Base-by-base conservation (phyloP, 2,113 vertebrate genomes). In the Crocuta crocuta region DNA sequence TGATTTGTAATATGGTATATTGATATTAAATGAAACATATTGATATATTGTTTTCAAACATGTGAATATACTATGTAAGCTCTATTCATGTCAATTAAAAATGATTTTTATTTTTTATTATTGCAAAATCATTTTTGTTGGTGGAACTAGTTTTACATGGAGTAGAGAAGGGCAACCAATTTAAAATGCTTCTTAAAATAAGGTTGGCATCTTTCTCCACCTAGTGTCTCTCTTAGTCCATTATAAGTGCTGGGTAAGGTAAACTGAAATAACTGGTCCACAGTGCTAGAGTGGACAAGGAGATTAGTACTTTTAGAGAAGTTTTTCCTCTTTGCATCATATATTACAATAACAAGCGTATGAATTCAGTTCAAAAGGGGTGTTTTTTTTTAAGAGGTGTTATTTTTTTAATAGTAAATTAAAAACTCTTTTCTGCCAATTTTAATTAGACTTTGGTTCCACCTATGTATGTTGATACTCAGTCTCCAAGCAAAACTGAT, bases 331-430 rank as follows among this genome's bases (percentile, higher is more conserved):
- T 85, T 81, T 80, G 8, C 35, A 43, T 17, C 63, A 24, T 45
- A 61, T 78, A 50, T 70, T 65, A 45, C 90, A 87, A 79, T 35
- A 81, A 24, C 7, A 92, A 70, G n/a, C 86, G 31, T 26, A 58
- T 85, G 5, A 73, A 31, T 92, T 97, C 55, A 70, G 1, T 74
- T 33, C n/a, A 10, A 33, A 94, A 70, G 48, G 50, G 33, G 19
- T 94, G 13, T 82, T 73, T 91, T 73, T 91, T 93, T 93, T 96
- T 74, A 94, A 70, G 48, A 66, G 33, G 15, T 94, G 23, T 82
- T 73, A 6, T 35, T 91, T 93, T 93, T 95, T 80, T 28, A 70
- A 89, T 43, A 91, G 28, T 81, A 53, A 97, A 81, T 19, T 53
- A 21, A 58, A 91, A 82, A 12, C 2, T 26, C 3, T 23, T 71